phyloP scores from a whole-genome alignment of 2,797 vertebrate genomes.

The Epinephelus coioides region DNA sequence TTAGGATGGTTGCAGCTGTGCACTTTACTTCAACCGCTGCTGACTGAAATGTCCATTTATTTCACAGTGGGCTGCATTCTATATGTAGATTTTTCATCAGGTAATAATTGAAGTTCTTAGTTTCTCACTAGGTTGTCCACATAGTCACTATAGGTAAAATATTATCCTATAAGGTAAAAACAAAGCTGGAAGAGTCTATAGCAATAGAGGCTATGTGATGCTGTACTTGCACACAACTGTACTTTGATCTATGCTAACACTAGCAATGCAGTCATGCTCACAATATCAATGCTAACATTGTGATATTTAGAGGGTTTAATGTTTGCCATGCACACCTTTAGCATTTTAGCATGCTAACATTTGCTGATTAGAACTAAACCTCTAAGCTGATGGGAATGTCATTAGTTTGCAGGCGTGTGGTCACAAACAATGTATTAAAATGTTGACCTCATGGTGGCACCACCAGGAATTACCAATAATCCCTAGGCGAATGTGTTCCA shows the following conservation, averaged over 20 bases:
- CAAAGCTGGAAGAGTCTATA: not conserved
- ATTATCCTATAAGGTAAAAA: not conserved
- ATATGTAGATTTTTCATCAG: not conserved
- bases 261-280: not conserved
- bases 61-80: not conserved
- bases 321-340: not conserved
- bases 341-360: not conserved
- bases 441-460: not conserved
- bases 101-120: not conserved
- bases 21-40: not conserved
- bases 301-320: not conserved
- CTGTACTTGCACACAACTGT: not conserved
- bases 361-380: not conserved
- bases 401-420: not conserved
- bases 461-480: not conserved
- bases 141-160: not conserved
- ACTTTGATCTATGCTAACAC: not conserved
- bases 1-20: not conserved
- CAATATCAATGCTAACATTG: not conserved
- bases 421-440: not conserved
- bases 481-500: not conserved
- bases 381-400: not conserved
- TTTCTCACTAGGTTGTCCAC: not conserved
- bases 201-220: not conserved
- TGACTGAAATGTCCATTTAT: not conserved